A percentile compares a stretch with the other conserved stretches of the same genome.
These are phyloP conservation scores for Embidobia sp. DNA, from an alignment of 2,888 invertebrate genomes.

Conservation along the genomic window DNA sequence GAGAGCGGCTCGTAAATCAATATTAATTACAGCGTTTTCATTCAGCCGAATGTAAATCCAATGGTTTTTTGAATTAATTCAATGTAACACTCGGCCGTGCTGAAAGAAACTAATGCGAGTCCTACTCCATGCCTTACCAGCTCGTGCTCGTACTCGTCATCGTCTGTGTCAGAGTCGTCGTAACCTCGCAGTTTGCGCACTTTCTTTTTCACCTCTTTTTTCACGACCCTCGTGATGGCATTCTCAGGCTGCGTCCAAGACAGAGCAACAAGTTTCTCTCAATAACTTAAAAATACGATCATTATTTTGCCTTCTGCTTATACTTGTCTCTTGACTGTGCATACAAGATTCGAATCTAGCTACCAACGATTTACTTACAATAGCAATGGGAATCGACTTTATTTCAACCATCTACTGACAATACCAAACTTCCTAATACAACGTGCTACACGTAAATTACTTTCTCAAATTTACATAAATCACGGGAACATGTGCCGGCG, in stretches of 20 bases:
- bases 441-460: constrained; percentile 49
- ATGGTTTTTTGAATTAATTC: not conserved
- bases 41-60: constrained; percentile 11
- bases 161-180: constrained; percentile 84
- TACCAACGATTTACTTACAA: constrained; percentile 53
- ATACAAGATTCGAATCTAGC: constrained; percentile 31
- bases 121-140: constrained; percentile 82
- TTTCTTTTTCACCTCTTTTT: constrained; percentile 84
- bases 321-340: too few relatives aligned
- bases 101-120: not conserved
- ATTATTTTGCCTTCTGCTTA: not conserved
- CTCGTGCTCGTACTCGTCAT: constrained; percentile 87
- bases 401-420: constrained; percentile 44
- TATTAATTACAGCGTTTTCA: constrained; percentile 5
- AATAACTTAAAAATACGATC: constrained; percentile 20
- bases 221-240: constrained; percentile 82
- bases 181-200: constrained; percentile 79
- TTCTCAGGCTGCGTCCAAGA: constrained; percentile 84
- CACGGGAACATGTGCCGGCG: constrained; percentile 13
- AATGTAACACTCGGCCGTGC: too few relatives aligned
- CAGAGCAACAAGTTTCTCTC: constrained; percentile 31
- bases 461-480: constrained; percentile 51
- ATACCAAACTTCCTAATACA: constrained; percentile 44
- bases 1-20: constrained; percentile 7
- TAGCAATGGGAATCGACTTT: constrained; percentile 44